Conservation (phyloP, 1,140 invertebrate species). For the Lycorma delicatula region DNA sequence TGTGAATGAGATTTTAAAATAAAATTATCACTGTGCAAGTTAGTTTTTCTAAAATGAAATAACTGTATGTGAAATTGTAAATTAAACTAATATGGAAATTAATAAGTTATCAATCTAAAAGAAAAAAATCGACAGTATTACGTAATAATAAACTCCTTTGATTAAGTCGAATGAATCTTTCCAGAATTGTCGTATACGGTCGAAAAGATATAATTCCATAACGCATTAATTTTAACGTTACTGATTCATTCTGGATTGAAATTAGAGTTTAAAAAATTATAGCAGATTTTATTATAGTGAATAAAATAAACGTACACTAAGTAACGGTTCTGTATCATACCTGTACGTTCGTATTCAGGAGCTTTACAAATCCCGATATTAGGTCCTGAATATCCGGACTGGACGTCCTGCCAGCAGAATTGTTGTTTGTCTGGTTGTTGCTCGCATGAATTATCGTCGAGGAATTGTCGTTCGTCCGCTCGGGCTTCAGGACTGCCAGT, state of each 20-base stretch:
- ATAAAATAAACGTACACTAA: not conserved
- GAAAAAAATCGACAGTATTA: too few species aligned
- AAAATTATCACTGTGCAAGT: too few species aligned
- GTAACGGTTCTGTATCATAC: constrained; percentile 40
- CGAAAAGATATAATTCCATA: not conserved
- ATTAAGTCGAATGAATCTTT: not conserved
- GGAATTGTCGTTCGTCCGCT: constrained; percentile 18
- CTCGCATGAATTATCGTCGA: not conserved
- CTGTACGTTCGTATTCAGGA: constrained; percentile 80
- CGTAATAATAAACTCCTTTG: too few species aligned
- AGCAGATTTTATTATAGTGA: not conserved
- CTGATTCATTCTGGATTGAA: not conserved
- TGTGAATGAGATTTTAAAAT: too few species aligned
- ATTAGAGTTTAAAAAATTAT: not conserved
- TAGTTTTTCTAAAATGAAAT: too few species aligned
- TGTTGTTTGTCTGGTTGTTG: constrained; percentile 26
- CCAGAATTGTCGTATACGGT: not conserved
- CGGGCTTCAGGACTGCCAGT: constrained; percentile 54
- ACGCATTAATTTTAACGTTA: not conserved
- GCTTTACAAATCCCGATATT: constrained; percentile 79
- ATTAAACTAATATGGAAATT: too few species aligned
- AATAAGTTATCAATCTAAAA: too few species aligned
- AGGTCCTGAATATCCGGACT: constrained; percentile 83
- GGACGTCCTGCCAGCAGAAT: constrained; percentile 34
- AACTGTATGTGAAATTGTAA: too few species aligned